Evolutionary conservation across 1,140 invertebrate species (phyloP), one percentile per base, ranked within the genome.

Genomic region (Drosophila bocqueti): DNA sequence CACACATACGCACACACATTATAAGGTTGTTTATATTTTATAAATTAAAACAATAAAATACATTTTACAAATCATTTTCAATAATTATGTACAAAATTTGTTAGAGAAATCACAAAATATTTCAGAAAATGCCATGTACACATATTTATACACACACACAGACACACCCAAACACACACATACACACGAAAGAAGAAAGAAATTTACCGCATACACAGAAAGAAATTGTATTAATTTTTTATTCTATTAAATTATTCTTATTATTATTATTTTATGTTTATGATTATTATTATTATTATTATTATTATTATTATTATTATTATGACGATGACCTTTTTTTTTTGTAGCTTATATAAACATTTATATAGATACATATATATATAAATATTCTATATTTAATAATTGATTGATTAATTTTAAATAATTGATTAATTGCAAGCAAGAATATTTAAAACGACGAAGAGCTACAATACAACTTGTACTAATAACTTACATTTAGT

Each of bases 181-280:
- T 31, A 62, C 49, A 38, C 50, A 42, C 64, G 65, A 49, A 65
- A 46, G 47, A 46, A 31, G 46, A 43, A 57, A 73, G 40, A 81
- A 67, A 62, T 45, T 42, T 36, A 71, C 46, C 55, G 42, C 55
- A 72, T 61, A 49, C 46, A 74, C 31, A 83, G 80, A 83, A 75
- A 66, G 64, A 81, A 91, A 91, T 86, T 91, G 86, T 91, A 91
- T 91, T 91, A 86, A 91, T 91, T 91, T 86, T 90, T 85, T 91
- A 91, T 83, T 91, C 80, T 91, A 91, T 91, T 91, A 91, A 91
- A 91, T 91, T 91, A 91, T 91, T 90, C 62, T 90, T 83, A 86
- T 90, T 90, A 85, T 90, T 90, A 90, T 85, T 80, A 81, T 89
- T 82, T 79, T 91, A 90, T 90, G 72, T 90, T 91, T 77, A 86